Base-by-base conservation (phyloP, 2,113 vertebrate species). In the Xiphophorus hellerii region DNA sequence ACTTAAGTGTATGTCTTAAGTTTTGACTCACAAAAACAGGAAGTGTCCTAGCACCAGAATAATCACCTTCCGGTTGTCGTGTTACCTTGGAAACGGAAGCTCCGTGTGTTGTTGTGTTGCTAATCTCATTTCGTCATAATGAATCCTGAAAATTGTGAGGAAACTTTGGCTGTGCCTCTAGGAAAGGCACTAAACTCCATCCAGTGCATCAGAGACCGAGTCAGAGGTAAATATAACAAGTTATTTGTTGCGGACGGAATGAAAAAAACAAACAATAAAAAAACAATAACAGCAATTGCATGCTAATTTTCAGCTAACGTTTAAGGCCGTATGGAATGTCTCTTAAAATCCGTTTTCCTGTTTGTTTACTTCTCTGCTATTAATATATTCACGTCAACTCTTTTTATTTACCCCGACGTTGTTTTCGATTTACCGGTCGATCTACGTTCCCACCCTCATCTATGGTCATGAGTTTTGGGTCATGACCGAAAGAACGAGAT, bases 181-280 rank as follows among this genome's bases (percentile, higher is more conserved):
- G 89, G 87, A 70, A 94, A 86, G 0, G 73, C 96, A 1, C 78
- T 93, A 0, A 94, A 90, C 29, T 92, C 92, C 11, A 85, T 97
- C 78, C 90, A 92, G 39, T 84, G 92, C 11, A 80, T 95, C 7
- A 78, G 94, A 74, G 94, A 94, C 4, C 89, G 92, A 39, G 88
- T 97, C 44, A 92, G 94, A 93, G 96, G 97, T 96, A 88, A 73
- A 66, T 44, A 4, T 0, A 0, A 13, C 1, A 4, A 0, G 9
- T 8, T 29, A 37, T 64, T 22, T 58, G 29, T 51, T 37, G 30
- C 48, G 27, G 22, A 25, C 9, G n/a, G 4, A 15, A 20, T 48
- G 5, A 48, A n/a, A 25, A 22, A 48, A 28, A 10, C 14, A 31
- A 30, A 30, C 2, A 2, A 5, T 0, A 12, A 11, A 37, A 37